Conservation (phyloP, 2,888 invertebrate genomes). For the Dioctria rufipes region DNA sequence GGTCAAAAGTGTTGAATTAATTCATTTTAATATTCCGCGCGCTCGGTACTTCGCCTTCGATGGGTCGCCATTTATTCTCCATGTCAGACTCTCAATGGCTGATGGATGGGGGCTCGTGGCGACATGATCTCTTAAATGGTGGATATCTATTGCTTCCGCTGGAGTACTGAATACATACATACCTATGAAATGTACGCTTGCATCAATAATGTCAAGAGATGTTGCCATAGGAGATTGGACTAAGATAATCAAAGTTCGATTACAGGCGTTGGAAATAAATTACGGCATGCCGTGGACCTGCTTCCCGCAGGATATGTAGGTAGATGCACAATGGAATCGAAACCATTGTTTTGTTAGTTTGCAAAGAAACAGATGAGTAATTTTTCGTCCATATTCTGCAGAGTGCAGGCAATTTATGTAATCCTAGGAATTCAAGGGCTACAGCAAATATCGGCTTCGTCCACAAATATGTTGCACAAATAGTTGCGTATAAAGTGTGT, state of each 20-base stretch:
- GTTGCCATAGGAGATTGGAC: constrained; percentile 33
- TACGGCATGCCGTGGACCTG: not conserved
- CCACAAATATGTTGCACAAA: too few relatives aligned
- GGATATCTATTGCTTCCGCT: constrained; percentile 47
- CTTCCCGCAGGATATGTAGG: not conserved
- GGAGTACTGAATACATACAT: not conserved
- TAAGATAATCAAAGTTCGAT: constrained; percentile 47
- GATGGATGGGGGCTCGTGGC: constrained; percentile 43
- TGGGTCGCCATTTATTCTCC: constrained; percentile 9
- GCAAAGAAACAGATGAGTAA: not conserved
- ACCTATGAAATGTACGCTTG: not conserved
- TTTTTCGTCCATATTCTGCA: too few relatives aligned
- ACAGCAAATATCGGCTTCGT: too few relatives aligned
- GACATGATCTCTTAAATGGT: constrained; percentile 48
- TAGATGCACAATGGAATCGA: not conserved
- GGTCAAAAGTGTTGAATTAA: constrained; percentile 50
- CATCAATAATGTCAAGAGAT: constrained; percentile 15
- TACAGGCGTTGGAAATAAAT: constrained; percentile 35
- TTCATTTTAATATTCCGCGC: constrained; percentile 45
- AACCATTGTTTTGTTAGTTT: not conserved
- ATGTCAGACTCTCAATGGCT: constrained; percentile 18
- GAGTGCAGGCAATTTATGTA: too few relatives aligned
- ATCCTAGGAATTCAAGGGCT: too few relatives aligned
- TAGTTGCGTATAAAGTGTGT: too few relatives aligned
- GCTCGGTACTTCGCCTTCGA: not conserved